A percentile compares a stretch with the other conserved stretches of the same genome.
phyloP scores from a whole-genome alignment of 2,888 invertebrate genomes.

The Apocheima hispidaria region DNA sequence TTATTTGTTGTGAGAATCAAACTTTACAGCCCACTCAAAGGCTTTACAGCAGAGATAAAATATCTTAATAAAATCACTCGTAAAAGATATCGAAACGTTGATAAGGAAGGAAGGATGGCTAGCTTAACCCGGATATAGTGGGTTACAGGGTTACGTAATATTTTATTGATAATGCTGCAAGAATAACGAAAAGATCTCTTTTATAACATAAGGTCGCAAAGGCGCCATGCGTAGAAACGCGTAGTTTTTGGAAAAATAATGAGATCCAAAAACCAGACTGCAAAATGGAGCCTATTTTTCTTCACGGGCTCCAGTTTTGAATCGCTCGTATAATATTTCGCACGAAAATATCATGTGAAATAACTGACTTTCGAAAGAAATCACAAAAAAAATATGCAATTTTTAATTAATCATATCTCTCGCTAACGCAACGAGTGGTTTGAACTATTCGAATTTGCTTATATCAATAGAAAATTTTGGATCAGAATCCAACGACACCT shows the following conservation, averaged over 20 bases:
- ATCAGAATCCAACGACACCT: too few species aligned
- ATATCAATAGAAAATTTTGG: too few species aligned
- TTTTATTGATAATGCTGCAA: conserved; percentile 30
- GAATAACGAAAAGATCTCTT: conserved; percentile 11
- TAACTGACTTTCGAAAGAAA: too few species aligned
- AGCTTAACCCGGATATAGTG: conserved; percentile 29
- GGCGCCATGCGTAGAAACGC: conserved; percentile 1
- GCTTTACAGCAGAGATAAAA: conserved; percentile 38
- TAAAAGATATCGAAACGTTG: conserved; percentile 40
- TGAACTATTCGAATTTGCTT: too few species aligned
- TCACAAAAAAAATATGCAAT: too few species aligned
- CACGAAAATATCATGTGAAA: too few species aligned
- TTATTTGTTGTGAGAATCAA: conserved; percentile 30
- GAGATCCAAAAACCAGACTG: too few species aligned
- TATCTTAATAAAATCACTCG: conserved; percentile 40
- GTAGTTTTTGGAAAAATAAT: background rate
- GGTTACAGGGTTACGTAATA: conserved; percentile 20
- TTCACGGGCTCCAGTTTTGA: too few species aligned
- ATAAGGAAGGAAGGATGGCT: conserved; percentile 28
- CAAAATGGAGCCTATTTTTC: too few species aligned
- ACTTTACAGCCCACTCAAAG: conserved; percentile 28
- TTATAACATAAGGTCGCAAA: background rate
- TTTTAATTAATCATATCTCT: too few species aligned
- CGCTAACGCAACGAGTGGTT: too few species aligned
- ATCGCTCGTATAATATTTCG: too few species aligned